These are phyloP conservation scores for Aplidium turbinatum DNA, from an alignment of 23 tunicate species.

Conservation along the genomic window DNA sequence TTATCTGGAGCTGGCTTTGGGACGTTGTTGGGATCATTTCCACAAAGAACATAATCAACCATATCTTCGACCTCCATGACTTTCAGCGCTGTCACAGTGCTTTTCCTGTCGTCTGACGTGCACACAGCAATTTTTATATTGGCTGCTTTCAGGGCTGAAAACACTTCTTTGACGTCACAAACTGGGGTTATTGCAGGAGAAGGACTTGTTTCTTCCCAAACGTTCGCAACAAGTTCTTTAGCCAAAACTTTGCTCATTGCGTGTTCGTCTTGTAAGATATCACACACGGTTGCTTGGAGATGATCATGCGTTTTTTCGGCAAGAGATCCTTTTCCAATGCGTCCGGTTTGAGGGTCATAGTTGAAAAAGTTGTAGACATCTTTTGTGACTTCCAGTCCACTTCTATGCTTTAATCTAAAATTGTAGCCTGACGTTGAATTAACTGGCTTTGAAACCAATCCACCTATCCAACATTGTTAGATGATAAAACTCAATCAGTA, in stretches of 20 bases:
- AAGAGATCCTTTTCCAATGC: conserved; percentile 35
- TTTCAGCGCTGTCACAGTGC: conserved; percentile 20
- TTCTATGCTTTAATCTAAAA: conserved; percentile 14
- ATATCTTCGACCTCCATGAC: conserved; percentile 12
- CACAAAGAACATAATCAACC: conserved; percentile 43
- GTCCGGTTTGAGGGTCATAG: conserved; percentile 15
- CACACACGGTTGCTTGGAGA: not conserved
- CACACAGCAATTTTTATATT: conserved; percentile 48
- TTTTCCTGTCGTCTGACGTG: conserved; percentile 35
- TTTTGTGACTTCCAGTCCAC: conserved; percentile 11
- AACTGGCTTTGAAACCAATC: too few relatives aligned
- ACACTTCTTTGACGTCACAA: conserved; percentile 34
- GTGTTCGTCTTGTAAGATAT: conserved; percentile 4
- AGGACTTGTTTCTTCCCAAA: not conserved
- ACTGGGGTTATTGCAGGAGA: conserved; percentile 14
- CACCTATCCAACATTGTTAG: too few relatives aligned
- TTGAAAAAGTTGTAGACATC: conserved; percentile 30
- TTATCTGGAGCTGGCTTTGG: conserved; percentile 59
- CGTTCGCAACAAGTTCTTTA: not conserved
- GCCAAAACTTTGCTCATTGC: not conserved
- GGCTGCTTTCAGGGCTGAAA: conserved; percentile 5
- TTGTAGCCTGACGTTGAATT: too few relatives aligned
- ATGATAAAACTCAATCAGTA: too few relatives aligned
- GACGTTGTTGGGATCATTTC: conserved; percentile 36
- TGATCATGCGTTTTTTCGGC: conserved; percentile 49